These are phyloP conservation scores for human (Homo sapiens) DNA, from an alignment of 2,113 vertebrate species.

Conservation along the genomic window GRCh38 chr7:50610501-50611000, in stretches of 20 bases:
- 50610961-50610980: no score
- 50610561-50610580: background rate
- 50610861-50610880: fast-evolving
- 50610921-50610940: no score
- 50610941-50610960: background rate
- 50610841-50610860: background rate
- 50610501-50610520: background rate
- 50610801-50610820: fast-evolving
- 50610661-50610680: background rate
- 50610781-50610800: fast-evolving
- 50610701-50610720: background rate
- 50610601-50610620: background rate
- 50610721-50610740: fast-evolving
- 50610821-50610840: background rate
- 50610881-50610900: fast-evolving
- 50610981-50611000: background rate
- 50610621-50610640: no score
- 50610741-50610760: background rate
- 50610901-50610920: background rate
- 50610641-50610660: no score
- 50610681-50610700: fast-evolving
- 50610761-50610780: fast-evolving
- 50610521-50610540: no score
- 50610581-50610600: background rate
- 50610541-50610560: background rate